Percentiles rank a stretch among this genome's conserved stretches.
Conservation (phyloP, 2,113 vertebrate species). For the Maccullochella peelii region DNA sequence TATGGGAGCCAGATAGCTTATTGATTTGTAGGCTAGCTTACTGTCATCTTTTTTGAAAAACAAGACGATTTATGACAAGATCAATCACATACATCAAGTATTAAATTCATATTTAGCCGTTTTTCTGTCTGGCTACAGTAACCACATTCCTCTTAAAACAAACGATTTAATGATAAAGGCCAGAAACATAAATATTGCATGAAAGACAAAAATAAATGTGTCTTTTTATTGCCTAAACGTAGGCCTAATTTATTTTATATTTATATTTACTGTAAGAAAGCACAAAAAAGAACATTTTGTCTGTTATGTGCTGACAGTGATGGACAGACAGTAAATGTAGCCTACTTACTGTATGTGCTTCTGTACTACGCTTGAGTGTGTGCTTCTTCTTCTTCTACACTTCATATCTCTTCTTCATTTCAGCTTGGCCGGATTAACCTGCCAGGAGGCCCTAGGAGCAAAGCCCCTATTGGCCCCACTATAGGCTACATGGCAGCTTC, state of each 20-base stretch:
- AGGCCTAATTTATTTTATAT: no score
- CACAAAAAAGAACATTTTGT: not conserved
- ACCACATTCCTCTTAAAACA: not conserved
- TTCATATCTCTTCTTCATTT: not conserved
- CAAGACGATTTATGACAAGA: not conserved
- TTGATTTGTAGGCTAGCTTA: not conserved
- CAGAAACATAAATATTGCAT: no score
- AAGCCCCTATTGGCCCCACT: not conserved
- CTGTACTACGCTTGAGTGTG: not conserved
- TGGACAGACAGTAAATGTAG: not conserved
- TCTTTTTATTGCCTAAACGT: no score
- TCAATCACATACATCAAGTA: not conserved
- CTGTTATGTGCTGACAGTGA: not conserved
- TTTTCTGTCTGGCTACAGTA: not conserved
- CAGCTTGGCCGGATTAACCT: not conserved
- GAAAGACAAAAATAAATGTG: not conserved
- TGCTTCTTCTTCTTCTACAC: not conserved
- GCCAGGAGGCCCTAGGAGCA: no score
- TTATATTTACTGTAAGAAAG: not conserved
- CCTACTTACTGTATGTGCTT: not conserved
- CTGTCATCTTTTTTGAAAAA: not conserved
- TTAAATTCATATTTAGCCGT: not conserved
- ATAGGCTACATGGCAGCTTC: not conserved
- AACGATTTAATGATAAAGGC: not conserved
- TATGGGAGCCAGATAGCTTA: not conserved